phyloP scores from a whole-genome alignment of 2,797 vertebrate genomes.

The Chelmon rostratus region DNA sequence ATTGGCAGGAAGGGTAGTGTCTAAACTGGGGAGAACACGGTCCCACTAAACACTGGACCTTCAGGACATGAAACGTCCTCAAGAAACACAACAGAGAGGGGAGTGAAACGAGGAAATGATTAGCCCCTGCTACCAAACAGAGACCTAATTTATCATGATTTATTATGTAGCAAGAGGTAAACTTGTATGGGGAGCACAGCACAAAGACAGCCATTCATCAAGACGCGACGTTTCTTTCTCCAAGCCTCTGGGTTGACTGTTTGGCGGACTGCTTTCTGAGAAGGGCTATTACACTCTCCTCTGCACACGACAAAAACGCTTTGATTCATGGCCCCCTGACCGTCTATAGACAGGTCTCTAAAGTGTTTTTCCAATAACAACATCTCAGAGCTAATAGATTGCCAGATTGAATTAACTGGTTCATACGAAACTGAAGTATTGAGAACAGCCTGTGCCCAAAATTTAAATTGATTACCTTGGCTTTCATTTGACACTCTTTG shows the following conservation, averaged over 20 bases:
- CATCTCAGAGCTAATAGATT: slow-evolving; percentile 69
- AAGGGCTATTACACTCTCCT: slow-evolving; percentile 70
- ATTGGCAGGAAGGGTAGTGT: slow-evolving; percentile 36
- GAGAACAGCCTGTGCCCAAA: slow-evolving; percentile 7
- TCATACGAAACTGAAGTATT: slow-evolving; percentile 47
- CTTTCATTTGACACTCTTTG: slow-evolving; percentile 44
- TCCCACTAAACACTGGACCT: slow-evolving; percentile 49
- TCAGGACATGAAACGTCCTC: slow-evolving; percentile 59
- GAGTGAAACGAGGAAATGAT: slow-evolving; percentile 71
- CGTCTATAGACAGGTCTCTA: slow-evolving; percentile 64
- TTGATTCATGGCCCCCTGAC: slow-evolving; percentile 79
- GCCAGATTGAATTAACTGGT: slow-evolving; percentile 72
- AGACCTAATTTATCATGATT: slow-evolving; percentile 78
- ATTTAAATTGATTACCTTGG: slow-evolving; percentile 55
- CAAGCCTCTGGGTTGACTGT: slow-evolving; percentile 57
- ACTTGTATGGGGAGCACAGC: slow-evolving; percentile 59
- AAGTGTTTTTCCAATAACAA: slow-evolving; percentile 78
- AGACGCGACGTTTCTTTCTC: slow-evolving; percentile 70
- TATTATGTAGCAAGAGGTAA: slow-evolving; percentile 72
- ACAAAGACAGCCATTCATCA: slow-evolving; percentile 84
- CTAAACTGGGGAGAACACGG: slow-evolving; percentile 6
- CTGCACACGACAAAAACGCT: slow-evolving; percentile 66
- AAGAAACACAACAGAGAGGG: slow-evolving; percentile 49
- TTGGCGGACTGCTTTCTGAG: slow-evolving; percentile 67
- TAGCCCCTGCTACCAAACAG: slow-evolving; percentile 68